Evolutionary conservation across 35 echinoderm and acorn worm species (phyloP), one percentile per base, ranked within the genome.

Genomic region (Heliocidaris tuberculata): DNA sequence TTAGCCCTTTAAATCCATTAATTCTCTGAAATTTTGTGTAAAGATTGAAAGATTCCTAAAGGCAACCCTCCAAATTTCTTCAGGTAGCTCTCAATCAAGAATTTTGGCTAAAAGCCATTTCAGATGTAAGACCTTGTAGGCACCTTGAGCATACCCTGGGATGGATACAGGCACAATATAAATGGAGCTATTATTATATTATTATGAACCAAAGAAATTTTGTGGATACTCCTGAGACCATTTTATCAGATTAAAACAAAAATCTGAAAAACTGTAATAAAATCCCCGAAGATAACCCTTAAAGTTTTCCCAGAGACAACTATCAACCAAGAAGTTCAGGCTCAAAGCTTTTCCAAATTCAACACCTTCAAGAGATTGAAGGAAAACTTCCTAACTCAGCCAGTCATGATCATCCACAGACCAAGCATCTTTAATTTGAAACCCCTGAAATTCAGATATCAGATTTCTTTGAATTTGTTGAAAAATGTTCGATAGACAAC

Each of bases 321-420:
- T 94, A 49, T 97, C 96, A 59, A 95, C 96, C 1, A 97, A 97
- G 86, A 95, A 97, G 35, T 97, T 97, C 94, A 92, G 94, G 92
- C 56, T 97, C 30, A 92, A 95, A 71, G 86, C 92, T 95, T 86
- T 97, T 85, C 96, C 96, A 94, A 42, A 42, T 42, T 0, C 3
- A 42, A 42, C 0, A 42, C 35, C 35, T 42, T 42, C 35, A 42
- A 42, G 35, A 42, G 35, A 42, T 42, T 42, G 35, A 42, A 42
- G 35, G 35, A 42, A 42, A 42, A 0, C 0, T 42, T 42, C 35
- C 3, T 42, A 42, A 42, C 35, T 42, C 35, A 42, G 35, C 35
- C 35, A 42, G 3, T 42, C 35, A 3, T 42, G 1, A 1, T 42
- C 35, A 1, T 0, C 35, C 35, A 42, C 35, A 42, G 35, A 42